Base-by-base conservation (phyloP, 2,888 invertebrate genomes). In the Mycalesis mineus region DNA sequence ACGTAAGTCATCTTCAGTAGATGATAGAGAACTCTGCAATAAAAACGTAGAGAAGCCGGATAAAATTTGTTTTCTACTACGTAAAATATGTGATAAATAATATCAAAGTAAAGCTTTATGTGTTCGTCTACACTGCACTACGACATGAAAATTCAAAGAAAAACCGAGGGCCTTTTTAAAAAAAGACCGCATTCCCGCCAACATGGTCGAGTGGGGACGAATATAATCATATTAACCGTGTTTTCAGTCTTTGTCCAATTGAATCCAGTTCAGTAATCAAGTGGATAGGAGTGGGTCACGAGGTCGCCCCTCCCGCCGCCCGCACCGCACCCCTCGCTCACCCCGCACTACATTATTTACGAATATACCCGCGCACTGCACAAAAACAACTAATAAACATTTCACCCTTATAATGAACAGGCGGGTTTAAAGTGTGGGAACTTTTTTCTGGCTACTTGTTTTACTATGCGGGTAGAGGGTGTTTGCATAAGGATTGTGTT, bases 221-320 rank as follows among this genome's bases (percentile, higher is more conserved):
- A 71, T 72, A 72, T 82, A 82, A 82, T 80, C 72, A 70, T 67
- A 77, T 81, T 82, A 84, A 74, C 78, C 78, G 74, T 78, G 78
- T 84, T 82, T 79, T 75, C 75, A 78, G 73, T 73, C 71, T 83
- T 83, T 80, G 82, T 83, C 75, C 83, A 82, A 83, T 84, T 81
- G 80, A 81, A 80, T 81, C 68, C 77, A 70, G 73, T 76, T 77
- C 79, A 78, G 79, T 78, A 82, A 84, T 82, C 78, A 80, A 82
- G 76, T 77, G 74, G 72, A 71, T 67, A 67, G 68, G 73, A 87
- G 76, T 88, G 78, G 88, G 88, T 86, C 84, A 87, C 64, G 75
- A 77, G 86, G 87, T 74, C 84, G 80, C 73, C 73, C 78, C 74
- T 41, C 57, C 65, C 65, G 63, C 50, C 61, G 65, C 55, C 59